Base-by-base conservation (phyloP, 2,888 invertebrate species). In the Neocrepidodera transversa region DNA sequence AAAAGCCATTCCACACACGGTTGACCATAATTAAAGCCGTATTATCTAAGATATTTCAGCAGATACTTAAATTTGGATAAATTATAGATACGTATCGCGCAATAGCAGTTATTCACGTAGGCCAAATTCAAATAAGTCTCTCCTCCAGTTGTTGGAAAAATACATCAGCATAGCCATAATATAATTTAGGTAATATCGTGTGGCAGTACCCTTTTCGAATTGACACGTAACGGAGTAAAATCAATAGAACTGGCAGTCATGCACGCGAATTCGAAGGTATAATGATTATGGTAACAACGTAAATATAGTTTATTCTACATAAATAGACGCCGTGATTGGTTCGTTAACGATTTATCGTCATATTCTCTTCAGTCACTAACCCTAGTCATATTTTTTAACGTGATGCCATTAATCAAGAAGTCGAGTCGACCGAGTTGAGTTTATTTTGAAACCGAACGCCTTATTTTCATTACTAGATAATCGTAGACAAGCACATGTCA, bases 151-250 rank as follows among this genome's bases (percentile, higher is more conserved):
- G 30, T 38, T 20, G 48, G 47, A 52, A 48, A 58, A 52, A 47
- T 48, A 32, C 30, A 53, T 38, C 58, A 36, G 52, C 47, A 50
- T 48, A 55, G 18, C 52, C 59, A 59, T 67, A 66, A 62, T 60
- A 67, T 63, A 63, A 63, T 69, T 68, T 58, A 53, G 63, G 52
- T 66, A 68, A 68, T 67, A 65, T 66, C 66, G 63, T 67, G 67
- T 66, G 61, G 68, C 65, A 61, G 62, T 62, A 64, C 64, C 64
- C 63, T 61, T 63, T 58, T 62, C 66, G 62, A 68, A 69, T 69
- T 69, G 69, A 69, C 68, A 69, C 68, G 66, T 69, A 68, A 68
- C 60, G 50, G 63, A 68, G 66, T 60, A 67, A 69, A 69, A 69
- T 68, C 68, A 57, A 69, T 68, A 61, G 60, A 63, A 49, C 50